phyloP scores from a whole-genome alignment of 1,140 invertebrate genomes.

The Drosophila albomicans region DNA sequence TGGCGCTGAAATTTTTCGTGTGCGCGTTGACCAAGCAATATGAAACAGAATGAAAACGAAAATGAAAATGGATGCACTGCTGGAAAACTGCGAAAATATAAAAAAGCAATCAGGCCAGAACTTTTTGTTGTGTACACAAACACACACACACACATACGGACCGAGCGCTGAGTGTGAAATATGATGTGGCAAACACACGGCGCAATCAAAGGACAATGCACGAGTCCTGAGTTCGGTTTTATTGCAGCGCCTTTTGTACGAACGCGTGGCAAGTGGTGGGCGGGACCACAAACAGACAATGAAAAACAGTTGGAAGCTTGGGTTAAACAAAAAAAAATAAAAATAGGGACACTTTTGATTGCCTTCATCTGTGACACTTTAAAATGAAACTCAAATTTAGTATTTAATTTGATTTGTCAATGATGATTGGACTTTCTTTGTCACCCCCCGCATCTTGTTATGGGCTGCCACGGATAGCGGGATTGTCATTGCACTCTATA shows the following conservation, averaged over 20 bases:
- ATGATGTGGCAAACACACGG: conserved; percentile 58
- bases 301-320: background rate
- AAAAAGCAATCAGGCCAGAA: conserved; percentile 32
- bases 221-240: conserved; percentile 10
- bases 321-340: background rate
- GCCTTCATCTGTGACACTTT: conserved; percentile 11
- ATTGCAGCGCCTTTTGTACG: conserved; percentile 5
- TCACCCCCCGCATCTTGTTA: background rate
- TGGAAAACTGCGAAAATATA: conserved; percentile 24
- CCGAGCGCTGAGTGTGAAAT: conserved; percentile 59
- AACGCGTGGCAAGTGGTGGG: background rate
- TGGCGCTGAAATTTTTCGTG: conserved; percentile 7
- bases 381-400: conserved; percentile 12
- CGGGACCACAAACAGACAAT: conserved; percentile 15
- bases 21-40: background rate
- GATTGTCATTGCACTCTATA: conserved; percentile 30
- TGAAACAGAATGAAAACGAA: conserved; percentile 6
- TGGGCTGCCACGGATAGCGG: conserved; percentile 2
- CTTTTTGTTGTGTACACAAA: conserved; percentile 34
- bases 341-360: background rate
- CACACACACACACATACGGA: background rate
- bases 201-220: conserved; percentile 39
- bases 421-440: background rate
- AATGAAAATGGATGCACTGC: conserved; percentile 32
- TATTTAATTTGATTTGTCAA: conserved; percentile 15